Base-by-base conservation (phyloP, 2,888 invertebrate species). In the Athetis lepigone region DNA sequence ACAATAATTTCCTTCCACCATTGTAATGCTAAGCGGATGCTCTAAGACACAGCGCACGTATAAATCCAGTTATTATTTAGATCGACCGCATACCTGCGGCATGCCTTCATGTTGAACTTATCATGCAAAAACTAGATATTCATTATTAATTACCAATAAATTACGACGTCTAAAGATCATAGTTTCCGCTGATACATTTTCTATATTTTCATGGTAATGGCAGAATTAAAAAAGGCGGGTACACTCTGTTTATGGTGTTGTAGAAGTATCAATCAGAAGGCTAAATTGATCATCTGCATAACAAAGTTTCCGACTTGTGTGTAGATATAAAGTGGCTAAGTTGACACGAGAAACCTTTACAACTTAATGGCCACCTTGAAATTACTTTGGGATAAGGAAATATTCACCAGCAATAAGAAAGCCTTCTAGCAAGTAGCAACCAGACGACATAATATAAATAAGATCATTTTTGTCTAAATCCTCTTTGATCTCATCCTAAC, bases 1-100 rank as follows among this genome's bases (percentile, higher is more conserved):
- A 49, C 70, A 68, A 78, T 78, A 75, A 78, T 64, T 73, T 78
- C 61, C 78, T 78, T 62, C 56, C 21, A 16, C 56, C 51, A 77
- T 75, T 70, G 60, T 62, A 66, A 72, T 72, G 62, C 67, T 70
- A 61, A 63, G 19, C 58, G 64, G 23, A 43, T 37, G 52, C 52
- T 68, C 46, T 54, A 23, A 59, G 43, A 61, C 58, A 42, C 66
- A 21, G 29, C n/a, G 39, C 67, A 75, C 77, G 67, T 69, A 51
- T 42, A 58, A 33, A 39, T 67, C 57, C 57, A 78, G 70, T 65
- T 70, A 73, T 62, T 75, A 78, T 78, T 77, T 66, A 75, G 63
- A 75, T 68, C 62, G 37, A 3, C 33, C 16, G 45, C 56, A 55
- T 75, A 43, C 59, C 55, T 25, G 40, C 60, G 63, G 66, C 70